phyloP scores from a whole-genome alignment of 2,888 invertebrate species.

The Hypolimnas misippus region DNA sequence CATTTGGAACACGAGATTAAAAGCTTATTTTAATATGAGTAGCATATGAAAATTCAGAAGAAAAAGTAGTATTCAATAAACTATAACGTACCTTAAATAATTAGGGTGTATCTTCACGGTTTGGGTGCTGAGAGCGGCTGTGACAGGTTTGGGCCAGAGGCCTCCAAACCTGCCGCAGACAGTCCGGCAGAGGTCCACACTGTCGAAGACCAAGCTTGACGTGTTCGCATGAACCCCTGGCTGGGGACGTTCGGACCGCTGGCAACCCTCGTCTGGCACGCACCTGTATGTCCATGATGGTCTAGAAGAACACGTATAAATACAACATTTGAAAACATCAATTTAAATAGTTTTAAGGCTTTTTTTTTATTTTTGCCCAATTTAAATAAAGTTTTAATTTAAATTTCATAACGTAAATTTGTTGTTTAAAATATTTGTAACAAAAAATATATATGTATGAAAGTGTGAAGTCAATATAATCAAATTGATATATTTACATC shows the following conservation, averaged over 20 bases:
- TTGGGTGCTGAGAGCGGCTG: constrained; percentile 67
- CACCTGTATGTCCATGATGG: constrained; percentile 76
- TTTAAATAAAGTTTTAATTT: too few relatives aligned
- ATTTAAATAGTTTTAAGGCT: too few relatives aligned
- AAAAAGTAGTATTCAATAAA: too few relatives aligned
- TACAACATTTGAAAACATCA: background rate
- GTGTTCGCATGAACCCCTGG: constrained; percentile 52
- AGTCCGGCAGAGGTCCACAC: constrained; percentile 86
- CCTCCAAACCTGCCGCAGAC: constrained; percentile 87
- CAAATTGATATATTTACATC: too few relatives aligned
- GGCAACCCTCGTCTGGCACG: constrained; percentile 64
- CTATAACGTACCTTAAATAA: constrained; percentile 71
- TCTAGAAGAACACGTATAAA: constrained; percentile 48
- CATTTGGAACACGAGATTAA: too few relatives aligned
- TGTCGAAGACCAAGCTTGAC: constrained; percentile 59
- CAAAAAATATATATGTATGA: too few relatives aligned
- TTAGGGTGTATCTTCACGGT: constrained; percentile 84
- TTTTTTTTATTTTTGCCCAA: too few relatives aligned
- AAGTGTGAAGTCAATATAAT: too few relatives aligned
- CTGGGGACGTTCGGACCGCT: constrained; percentile 65
- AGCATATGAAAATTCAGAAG: too few relatives aligned
- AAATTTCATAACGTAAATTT: too few relatives aligned
- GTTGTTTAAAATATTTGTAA: too few relatives aligned
- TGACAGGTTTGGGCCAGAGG: constrained; percentile 88
- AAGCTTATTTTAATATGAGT: too few relatives aligned